These are phyloP conservation scores for Rhodophaea formosa DNA, from an alignment of 2,888 invertebrate species.

Conservation along the genomic window DNA sequence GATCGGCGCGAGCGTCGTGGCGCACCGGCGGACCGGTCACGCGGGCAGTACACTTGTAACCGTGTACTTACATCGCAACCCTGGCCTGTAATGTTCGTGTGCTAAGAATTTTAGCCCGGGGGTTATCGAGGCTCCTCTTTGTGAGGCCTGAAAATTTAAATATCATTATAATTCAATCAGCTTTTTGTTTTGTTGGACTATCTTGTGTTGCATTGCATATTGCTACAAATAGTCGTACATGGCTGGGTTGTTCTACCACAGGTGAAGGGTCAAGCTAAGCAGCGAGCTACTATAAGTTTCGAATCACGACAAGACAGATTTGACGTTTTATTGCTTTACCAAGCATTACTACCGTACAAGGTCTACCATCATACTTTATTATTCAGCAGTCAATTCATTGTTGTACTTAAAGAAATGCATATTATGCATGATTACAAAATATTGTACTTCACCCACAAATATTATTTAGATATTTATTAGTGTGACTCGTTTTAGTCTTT, in stretches of 20 bases:
- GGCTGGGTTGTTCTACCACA: background rate
- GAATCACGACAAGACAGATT: constrained; percentile 3
- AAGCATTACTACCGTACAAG: background rate
- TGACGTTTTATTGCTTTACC: background rate
- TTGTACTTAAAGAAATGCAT: too few relatives aligned
- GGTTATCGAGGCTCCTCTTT: constrained; percentile 48
- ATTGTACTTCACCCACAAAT: too few relatives aligned
- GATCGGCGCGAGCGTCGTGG: constrained; percentile 44
- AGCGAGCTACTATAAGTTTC: constrained; percentile 5
- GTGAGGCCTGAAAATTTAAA: constrained; percentile 30
- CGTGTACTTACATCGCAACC: constrained; percentile 27
- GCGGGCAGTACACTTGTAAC: constrained; percentile 30
- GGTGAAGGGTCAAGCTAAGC: constrained; percentile 7
- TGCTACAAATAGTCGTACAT: background rate
- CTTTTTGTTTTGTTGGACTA: constrained; percentile 4
- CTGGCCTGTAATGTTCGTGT: constrained; percentile 41
- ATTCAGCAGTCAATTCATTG: too few relatives aligned
- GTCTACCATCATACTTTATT: background rate
- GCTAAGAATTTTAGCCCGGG: constrained; percentile 59
- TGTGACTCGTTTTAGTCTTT: background rate
- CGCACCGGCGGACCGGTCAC: constrained; percentile 48
- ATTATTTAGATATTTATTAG: too few relatives aligned
- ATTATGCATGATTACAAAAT: too few relatives aligned
- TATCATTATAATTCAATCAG: constrained; percentile 17
- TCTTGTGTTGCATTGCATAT: background rate